Evolutionary conservation across 30 jellyfish, hydroid and myxozoan genomes (phyloP).

Genomic region (Cassiopea xamachana): DNA sequence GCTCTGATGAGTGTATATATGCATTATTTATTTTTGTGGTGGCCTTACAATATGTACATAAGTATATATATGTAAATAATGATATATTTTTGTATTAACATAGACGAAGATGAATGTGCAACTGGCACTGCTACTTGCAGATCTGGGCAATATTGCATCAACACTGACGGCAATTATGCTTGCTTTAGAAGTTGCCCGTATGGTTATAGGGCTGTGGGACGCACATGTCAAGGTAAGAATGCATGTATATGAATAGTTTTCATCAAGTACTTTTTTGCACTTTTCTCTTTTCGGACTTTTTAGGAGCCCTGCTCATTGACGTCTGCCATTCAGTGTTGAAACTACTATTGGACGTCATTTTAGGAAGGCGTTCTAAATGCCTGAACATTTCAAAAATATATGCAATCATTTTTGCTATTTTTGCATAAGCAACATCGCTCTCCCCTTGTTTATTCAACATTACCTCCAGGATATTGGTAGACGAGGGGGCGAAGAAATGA

Average conservation of each 20-base stretch:
- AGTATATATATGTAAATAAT: not conserved
- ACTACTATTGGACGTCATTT: too few species aligned
- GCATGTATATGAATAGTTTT: not conserved
- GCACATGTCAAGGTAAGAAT: slow-evolving; percentile 57
- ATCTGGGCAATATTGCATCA: slow-evolving; percentile 47
- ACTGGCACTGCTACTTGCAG: slow-evolving; percentile 58
- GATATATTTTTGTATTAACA: not conserved
- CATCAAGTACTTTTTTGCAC: not conserved
- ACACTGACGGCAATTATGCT: slow-evolving; percentile 58
- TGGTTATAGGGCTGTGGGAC: slow-evolving; percentile 60
- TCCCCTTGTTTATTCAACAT: too few species aligned
- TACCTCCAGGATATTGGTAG: too few species aligned
- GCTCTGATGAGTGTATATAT: too few species aligned
- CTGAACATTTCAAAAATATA: too few species aligned
- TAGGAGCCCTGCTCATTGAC: too few species aligned
- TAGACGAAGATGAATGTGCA: slow-evolving; percentile 72
- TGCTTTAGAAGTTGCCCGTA: slow-evolving; percentile 66
- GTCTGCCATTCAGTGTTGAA: too few species aligned
- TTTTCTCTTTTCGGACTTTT: not conserved
- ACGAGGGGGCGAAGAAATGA: too few species aligned
- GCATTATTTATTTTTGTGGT: too few species aligned
- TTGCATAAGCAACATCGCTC: too few species aligned
- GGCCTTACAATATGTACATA: not conserved
- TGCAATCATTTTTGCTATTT: too few species aligned
- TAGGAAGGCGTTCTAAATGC: too few species aligned